Conservation (phyloP, 1,140 invertebrate genomes). For the Sminthurides bifidus region DNA sequence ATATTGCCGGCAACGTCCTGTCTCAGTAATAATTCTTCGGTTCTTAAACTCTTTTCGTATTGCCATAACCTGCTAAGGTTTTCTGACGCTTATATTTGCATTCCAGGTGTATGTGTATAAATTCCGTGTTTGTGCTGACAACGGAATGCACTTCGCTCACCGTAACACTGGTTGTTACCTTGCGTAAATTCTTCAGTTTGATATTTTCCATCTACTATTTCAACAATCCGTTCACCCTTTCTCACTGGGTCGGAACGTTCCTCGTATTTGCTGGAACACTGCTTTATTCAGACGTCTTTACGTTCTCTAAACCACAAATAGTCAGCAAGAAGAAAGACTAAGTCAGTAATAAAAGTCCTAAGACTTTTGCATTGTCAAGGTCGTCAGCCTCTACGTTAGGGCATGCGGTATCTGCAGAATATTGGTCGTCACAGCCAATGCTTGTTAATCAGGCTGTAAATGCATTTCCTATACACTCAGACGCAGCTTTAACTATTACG, state of each 20-base stretch:
- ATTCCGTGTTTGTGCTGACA: conserved; percentile 84
- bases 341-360: too few relatives aligned
- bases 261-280: conserved; percentile 87
- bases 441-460: too few relatives aligned
- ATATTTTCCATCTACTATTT: conserved; percentile 94
- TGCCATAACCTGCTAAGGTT: conserved; percentile 1
- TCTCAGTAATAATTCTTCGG: conserved; percentile 65
- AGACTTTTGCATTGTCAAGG: too few relatives aligned
- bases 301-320: too few relatives aligned
- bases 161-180: conserved; percentile 87
- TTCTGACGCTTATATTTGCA: conserved; percentile 6
- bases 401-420: too few relatives aligned
- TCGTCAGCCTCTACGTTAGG: too few relatives aligned
- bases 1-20: conserved; percentile 71
- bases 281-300: conserved; percentile 67
- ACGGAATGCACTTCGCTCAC: conserved; percentile 87
- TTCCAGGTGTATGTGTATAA: conserved; percentile 71
- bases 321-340: too few relatives aligned
- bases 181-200: conserved; percentile 89
- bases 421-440: too few relatives aligned
- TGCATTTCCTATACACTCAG: too few relatives aligned
- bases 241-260: conserved; percentile 84
- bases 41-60: conserved; percentile 2
- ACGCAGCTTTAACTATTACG: too few relatives aligned
- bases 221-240: conserved; percentile 79